Conservation (phyloP, 2,113 vertebrate species). For the Probosciger aterrimus region DNA sequence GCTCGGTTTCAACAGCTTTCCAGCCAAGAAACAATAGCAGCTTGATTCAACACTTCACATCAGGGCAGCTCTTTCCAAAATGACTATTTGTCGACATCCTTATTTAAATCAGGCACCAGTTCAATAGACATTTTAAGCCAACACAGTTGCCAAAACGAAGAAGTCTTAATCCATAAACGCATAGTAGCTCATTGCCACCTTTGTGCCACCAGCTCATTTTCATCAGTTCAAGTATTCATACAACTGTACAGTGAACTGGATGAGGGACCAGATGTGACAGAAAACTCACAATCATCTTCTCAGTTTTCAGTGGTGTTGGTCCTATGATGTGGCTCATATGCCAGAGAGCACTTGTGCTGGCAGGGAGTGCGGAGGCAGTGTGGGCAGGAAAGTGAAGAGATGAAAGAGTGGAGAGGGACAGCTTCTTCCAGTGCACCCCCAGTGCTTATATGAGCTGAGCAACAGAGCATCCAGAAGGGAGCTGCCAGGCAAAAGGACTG, state of each 20-base stretch:
- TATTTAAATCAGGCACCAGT: background rate
- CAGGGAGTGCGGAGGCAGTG: background rate
- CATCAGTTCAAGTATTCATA: background rate
- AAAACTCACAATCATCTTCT: background rate
- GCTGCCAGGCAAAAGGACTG: background rate
- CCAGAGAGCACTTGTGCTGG: background rate
- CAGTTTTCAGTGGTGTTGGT: background rate
- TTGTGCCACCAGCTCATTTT: background rate
- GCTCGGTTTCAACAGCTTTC: background rate
- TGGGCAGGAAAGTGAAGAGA: background rate
- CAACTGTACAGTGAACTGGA: rapidly evolving
- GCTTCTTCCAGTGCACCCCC: background rate
- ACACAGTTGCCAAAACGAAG: background rate
- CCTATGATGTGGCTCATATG: rapidly evolving
- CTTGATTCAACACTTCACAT: background rate
- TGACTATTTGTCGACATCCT: background rate
- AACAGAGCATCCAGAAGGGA: background rate
- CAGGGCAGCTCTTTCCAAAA: background rate
- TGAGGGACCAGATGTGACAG: background rate
- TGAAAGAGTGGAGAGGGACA: too few species aligned
- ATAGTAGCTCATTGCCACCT: background rate
- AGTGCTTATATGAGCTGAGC: background rate
- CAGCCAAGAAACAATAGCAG: background rate
- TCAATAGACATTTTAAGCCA: background rate
- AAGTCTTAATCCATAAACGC: background rate